Conservation (phyloP, 1,140 invertebrate species). For the Bradysia coprophila region DNA sequence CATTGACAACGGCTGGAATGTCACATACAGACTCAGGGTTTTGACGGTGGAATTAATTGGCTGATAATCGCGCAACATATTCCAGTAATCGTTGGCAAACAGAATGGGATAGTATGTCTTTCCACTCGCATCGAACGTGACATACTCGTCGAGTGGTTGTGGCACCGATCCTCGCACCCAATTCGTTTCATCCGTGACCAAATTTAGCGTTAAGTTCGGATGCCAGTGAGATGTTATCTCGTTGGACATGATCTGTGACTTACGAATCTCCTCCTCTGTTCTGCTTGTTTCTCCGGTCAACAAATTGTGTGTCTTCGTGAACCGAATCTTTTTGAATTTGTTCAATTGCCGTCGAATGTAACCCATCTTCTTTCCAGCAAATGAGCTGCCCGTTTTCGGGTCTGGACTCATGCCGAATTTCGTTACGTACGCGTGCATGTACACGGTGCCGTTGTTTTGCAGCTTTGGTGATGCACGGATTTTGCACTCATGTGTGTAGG, state of each 20-base stretch:
- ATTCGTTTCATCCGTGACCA: conserved; percentile 85
- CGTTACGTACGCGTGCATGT: conserved; percentile 77
- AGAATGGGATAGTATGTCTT: conserved; percentile 84
- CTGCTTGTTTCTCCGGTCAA: conserved; percentile 81
- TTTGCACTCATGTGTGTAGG: conserved; percentile 40
- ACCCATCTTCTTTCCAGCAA: conserved; percentile 47
- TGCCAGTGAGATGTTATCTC: conserved; percentile 98
- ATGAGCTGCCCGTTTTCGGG: conserved; percentile 38
- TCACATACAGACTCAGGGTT: conserved; percentile 53
- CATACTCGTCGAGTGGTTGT: conserved; percentile 79
- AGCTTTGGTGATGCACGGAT: conserved; percentile 52
- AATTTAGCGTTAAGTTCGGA: conserved; percentile 92
- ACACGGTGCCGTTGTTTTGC: conserved; percentile 88
- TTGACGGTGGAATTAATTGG: conserved; percentile 77
- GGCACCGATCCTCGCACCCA: conserved; percentile 84
- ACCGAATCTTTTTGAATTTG: conserved; percentile 78
- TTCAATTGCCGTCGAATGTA: conserved; percentile 72
- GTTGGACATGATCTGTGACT: conserved; percentile 61
- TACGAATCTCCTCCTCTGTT: conserved; percentile 50
- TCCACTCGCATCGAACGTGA: conserved; percentile 70
- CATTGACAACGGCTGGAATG: conserved; percentile 84
- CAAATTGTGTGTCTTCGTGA: conserved; percentile 82
- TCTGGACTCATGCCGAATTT: conserved; percentile 63
- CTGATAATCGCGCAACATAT: conserved; percentile 87
- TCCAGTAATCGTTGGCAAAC: conserved; percentile 98